Base-by-base conservation (phyloP, 2,113 vertebrate species). In the Cyprinodon variegatus region DNA sequence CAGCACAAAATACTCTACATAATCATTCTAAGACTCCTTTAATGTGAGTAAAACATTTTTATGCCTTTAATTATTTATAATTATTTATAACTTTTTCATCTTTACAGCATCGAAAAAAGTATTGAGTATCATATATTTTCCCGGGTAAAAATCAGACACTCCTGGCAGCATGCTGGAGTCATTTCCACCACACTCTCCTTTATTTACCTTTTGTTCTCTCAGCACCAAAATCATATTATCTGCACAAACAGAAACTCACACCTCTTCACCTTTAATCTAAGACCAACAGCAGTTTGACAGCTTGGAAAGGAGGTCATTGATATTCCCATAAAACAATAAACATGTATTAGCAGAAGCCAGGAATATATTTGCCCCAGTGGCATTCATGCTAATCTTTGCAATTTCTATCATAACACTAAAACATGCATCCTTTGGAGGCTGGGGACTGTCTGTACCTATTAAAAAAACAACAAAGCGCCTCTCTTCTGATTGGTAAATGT, bases 271-370 rank as follows among this genome's bases (percentile, higher is more conserved):
- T 68, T 70, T 60, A 41, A 88, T 80, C 72, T 65, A 83, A 74
- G 80, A 85, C 78, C 65, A 39, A 14, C 29, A 15, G 66, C 65
- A 68, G 64, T 78, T 77, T 82, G 83, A 81, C 68, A 76, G 81
- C 64, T 70, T 74, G 69, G 46, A 61, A 39, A 61, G 38, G 68
- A 59, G 67, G 68, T 61, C 71, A 77, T 81, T 17, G 13, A 13
- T 65, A 61, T 65, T 36, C 22, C 43, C 68, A 59, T 61, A 37
- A 39, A n/a, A 61, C 43, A 12, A n/a, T 12, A 50, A 41, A 41
- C 13, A 14, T 36, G 36, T 68, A 14, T 70, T 29, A 61, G 40
- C 20, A 50, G 41, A 66, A 72, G 68, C 61, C 22, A 29, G 29
- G 29, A 29, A 29, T 40, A 57, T 46, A 53, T 50, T 76, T 70